Conservation (phyloP, 64 coral and sea anemone species). For the Anthopleura sola region DNA sequence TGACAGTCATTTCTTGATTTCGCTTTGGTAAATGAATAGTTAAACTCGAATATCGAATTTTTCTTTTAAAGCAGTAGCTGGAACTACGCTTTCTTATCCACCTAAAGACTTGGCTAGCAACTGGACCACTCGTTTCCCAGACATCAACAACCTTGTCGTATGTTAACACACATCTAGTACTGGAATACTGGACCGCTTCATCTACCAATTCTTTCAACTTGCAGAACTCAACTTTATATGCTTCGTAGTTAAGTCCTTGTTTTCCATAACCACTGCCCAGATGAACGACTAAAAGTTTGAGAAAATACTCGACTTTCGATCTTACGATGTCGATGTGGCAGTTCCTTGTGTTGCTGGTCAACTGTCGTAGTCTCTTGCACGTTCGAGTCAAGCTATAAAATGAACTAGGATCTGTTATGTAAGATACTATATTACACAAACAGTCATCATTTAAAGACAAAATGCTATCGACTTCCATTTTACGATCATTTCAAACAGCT, state of each 20-base stretch:
- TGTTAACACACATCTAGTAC: neutral
- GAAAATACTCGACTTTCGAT: slow-evolving; percentile 47
- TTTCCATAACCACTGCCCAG: neutral
- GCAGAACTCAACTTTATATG: slow-evolving; percentile 4
- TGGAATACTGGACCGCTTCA: neutral
- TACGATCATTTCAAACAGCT: too few relatives aligned
- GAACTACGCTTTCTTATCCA: slow-evolving; percentile 33
- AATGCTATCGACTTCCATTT: neutral
- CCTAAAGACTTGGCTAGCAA: slow-evolving; percentile 56
- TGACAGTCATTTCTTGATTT: slow-evolving; percentile 32
- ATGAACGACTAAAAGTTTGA: slow-evolving; percentile 32
- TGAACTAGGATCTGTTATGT: slow-evolving; percentile 8
- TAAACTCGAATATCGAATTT: slow-evolving; percentile 1
- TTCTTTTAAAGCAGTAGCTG: neutral
- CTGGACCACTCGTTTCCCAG: slow-evolving; percentile 56
- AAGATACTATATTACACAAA: slow-evolving; percentile 33
- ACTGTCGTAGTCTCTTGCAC: slow-evolving; percentile 47
- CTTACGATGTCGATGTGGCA: slow-evolving; percentile 41
- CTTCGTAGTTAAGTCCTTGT: neutral
- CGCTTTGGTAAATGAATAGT: slow-evolving; percentile 41
- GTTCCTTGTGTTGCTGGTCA: slow-evolving; percentile 23
- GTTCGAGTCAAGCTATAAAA: slow-evolving; percentile 42
- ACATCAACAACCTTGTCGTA: slow-evolving; percentile 45
- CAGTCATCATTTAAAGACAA: slow-evolving; percentile 50
- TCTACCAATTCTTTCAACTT: slow-evolving; percentile 11